Base-by-base conservation (phyloP, 2,888 invertebrate genomes). In the Hypercompe scribonia region DNA sequence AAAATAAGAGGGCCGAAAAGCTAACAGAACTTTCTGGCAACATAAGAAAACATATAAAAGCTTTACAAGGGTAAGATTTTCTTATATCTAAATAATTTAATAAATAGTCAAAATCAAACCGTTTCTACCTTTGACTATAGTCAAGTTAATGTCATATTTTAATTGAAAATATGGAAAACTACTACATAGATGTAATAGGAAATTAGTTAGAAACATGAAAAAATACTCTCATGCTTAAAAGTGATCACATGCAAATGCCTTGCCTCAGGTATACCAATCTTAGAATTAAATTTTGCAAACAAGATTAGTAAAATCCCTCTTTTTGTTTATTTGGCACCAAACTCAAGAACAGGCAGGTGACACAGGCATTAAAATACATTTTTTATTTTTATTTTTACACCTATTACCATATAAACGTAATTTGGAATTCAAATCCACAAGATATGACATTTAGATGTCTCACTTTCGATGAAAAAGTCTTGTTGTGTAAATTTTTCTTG, bases 1-100 rank as follows among this genome's bases (percentile, higher is more conserved):
- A 98, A 87, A 99, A 99, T 89, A 99, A 99, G 92, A 96, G 99
- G 83, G 99, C 99, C 2, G 99, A 99, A 89, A 98, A 98, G 93
- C 94, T 99, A 8, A 98, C 98, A 65, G 99, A 99, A 81, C 95
- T 99, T 58, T 98, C 98, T 77, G 99, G 99, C 84, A 98, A 98
- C 90, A 96, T 97, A 4, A 97, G 97, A 76, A 98, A 98, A 90
- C 98, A 98, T 86, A 93, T 98, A 0, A 98, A 98, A 92, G 97
- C 96, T 65, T 90, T 97, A 2, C 96, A 96, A 86, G 90, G 96
- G 97, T 96, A 87, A 83, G 87, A 82, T 58, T 69, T 2, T 13
- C 10, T 18, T 18, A 21, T 21, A 36, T 1, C 42, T 7, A 36
- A 7, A 24, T 24, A 15, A 1, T 61, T 61, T 61, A 24, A 24